Evolutionary conservation across 2,888 invertebrate genomes (phyloP).

Genomic region (Neoitamus cyanurus): DNA sequence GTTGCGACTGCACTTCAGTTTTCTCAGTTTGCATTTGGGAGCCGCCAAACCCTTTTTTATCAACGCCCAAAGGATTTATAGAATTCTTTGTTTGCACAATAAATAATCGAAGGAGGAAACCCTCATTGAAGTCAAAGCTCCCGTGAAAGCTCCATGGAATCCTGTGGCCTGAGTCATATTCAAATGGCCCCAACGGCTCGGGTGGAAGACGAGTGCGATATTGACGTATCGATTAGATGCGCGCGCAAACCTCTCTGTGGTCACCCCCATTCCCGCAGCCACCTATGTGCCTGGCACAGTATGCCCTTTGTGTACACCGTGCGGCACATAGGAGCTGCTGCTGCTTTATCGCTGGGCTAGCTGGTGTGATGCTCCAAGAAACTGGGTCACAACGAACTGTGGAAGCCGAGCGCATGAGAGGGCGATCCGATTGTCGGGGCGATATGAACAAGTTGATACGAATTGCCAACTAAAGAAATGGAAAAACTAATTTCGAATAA

Average conservation of each 20-base stretch:
- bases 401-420: constrained; percentile 3
- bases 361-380: neutral
- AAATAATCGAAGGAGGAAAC: neutral
- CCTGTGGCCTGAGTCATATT: neutral
- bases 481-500: constrained; percentile 45
- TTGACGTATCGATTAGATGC: constrained; percentile 45
- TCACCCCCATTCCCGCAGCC: neutral
- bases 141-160: neutral
- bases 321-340: neutral
- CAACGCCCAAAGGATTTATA: neutral
- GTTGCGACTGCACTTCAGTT: neutral
- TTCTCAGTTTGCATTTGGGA: neutral
- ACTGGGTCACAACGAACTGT: constrained; percentile 30
- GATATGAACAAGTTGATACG: constrained; percentile 38
- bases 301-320: neutral
- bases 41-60: neutral
- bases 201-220: neutral
- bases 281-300: neutral
- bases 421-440: neutral
- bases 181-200: neutral
- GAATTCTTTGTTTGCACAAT: neutral
- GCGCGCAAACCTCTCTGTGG: constrained; percentile 18
- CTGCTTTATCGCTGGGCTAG: neutral
- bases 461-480: constrained; percentile 37
- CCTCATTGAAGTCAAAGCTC: neutral